A percentile compares a stretch with the other conserved stretches of the same genome.
Conservation (phyloP, 2,888 invertebrate species). For the Drosophila anomalata region DNA sequence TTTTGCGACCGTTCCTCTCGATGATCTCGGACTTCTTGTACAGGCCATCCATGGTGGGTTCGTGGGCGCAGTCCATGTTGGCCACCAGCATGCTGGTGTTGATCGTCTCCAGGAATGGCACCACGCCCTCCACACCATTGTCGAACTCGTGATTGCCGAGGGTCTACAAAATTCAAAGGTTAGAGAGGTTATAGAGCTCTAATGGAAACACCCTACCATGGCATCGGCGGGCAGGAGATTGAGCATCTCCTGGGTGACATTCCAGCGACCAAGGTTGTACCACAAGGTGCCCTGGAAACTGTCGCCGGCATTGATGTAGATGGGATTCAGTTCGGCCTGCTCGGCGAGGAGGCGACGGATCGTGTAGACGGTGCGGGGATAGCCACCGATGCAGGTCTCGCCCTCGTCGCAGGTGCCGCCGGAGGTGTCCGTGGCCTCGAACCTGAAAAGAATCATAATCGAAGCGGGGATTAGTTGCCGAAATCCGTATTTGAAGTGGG, state of each 20-base stretch:
- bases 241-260: conserved; percentile 90
- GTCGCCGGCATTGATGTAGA: conserved; percentile 93
- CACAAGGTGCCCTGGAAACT: conserved; percentile 94
- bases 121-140: conserved; percentile 88
- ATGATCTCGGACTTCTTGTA: conserved; percentile 88
- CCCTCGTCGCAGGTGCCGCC: conserved; percentile 86
- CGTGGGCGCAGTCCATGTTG: conserved; percentile 89
- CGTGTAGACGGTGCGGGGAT: conserved; percentile 87
- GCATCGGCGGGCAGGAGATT: conserved; percentile 91
- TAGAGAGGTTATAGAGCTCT: too few species aligned
- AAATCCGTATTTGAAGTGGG: conserved; percentile 11
- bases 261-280: conserved; percentile 91
- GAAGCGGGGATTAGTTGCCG: conserved; percentile 20
- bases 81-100: conserved; percentile 88
- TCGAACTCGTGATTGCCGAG: conserved; percentile 96
- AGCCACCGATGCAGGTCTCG: conserved; percentile 88
- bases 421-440: conserved; percentile 86
- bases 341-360: conserved; percentile 84
- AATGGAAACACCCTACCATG: conserved; percentile 85
- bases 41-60: conserved; percentile 87
- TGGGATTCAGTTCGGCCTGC: conserved; percentile 85
- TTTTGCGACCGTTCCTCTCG: conserved; percentile 86
- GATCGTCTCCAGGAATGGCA: conserved; percentile 88
- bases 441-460: conserved; percentile 83
- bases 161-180: conserved; percentile 85